Percentiles rank a stretch among this genome's conserved stretches.
Conservation (phyloP, 1,140 invertebrate genomes). For the Drosophila ficusphila region DNA sequence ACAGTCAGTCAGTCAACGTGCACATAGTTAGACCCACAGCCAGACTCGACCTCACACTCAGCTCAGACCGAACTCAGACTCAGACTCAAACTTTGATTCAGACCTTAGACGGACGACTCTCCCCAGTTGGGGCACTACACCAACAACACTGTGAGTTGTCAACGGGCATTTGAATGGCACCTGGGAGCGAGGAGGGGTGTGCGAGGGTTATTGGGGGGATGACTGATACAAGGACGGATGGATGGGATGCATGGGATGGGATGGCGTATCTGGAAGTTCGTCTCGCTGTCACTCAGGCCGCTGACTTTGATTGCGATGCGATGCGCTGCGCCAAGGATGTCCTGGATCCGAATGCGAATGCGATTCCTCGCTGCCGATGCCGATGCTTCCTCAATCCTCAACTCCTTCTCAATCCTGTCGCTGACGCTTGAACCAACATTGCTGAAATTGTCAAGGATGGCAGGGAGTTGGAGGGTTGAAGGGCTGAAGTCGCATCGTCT, state of each 20-base stretch:
- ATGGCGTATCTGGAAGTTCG: slow-evolving; percentile 63
- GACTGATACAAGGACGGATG: background rate
- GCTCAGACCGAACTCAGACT: too few relatives aligned
- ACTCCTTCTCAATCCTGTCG: slow-evolving; percentile 1
- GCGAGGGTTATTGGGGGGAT: background rate
- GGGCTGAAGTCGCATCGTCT: background rate
- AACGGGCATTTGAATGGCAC: slow-evolving; percentile 73
- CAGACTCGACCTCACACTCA: slow-evolving; percentile 2
- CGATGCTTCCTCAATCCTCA: slow-evolving; percentile 9
- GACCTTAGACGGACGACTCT: background rate
- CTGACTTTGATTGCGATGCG: slow-evolving; percentile 80
- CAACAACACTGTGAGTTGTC: slow-evolving; percentile 53
- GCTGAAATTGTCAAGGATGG: slow-evolving; percentile 64
- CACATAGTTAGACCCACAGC: slow-evolving; percentile 16
- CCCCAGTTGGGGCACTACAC: background rate
- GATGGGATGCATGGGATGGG: background rate
- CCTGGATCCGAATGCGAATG: background rate
- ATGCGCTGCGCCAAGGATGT: slow-evolving; percentile 78
- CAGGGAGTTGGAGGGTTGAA: background rate
- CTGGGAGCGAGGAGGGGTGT: slow-evolving; percentile 17
- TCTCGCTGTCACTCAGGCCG: slow-evolving; percentile 64
- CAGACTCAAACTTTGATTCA: background rate
- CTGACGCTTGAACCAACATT: slow-evolving; percentile 68
- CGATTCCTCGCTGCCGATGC: slow-evolving; percentile 1
- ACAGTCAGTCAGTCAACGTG: slow-evolving; percentile 33